Base-by-base conservation (phyloP, 2,797 vertebrate genomes). In the Crotalus adamanteus region DNA sequence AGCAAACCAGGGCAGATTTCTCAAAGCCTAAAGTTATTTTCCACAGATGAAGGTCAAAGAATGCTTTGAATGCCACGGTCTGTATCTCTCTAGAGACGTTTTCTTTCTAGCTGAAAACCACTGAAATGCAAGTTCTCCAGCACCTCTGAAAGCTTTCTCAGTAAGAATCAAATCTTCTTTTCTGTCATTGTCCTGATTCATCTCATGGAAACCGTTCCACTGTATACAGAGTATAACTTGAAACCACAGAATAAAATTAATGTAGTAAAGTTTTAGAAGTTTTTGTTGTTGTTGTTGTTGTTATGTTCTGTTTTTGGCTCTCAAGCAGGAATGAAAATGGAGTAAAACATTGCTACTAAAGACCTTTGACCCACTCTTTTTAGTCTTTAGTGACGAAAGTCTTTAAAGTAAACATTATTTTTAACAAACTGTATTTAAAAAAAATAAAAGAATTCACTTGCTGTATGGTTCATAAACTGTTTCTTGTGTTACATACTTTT, bases 401-500 rank as follows among this genome's bases (percentile, higher is more conserved):
- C 85, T 96, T 96, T 94, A 89, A 92, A 96, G 93, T 91, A 87
- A 90, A 96, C 94, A 78, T 22, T 59, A 91, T 90, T 95, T 94
- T 96, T 96, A 96, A 93, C 89, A 94, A 94, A 94, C 94, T 96
- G 88, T 94, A 95, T 92, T 69, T 1, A 7, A 96, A 96, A 96
- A 95, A 53, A 53, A 53, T 53, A 53, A 53, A 53, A 90, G 91
- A 95, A 83, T 95, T 95, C 94, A 92, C 92, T 91, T 95, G 90
- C 16, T 73, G 31, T 37, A 73, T 92, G 56, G 28, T 96, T 96
- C 94, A 93, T 2, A 94, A 96, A 95, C 93, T 86, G 88, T 60
- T 61, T 96, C 93, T 93, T 90, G 47, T 94, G 95, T 95, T 95
- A 92, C 16, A 94, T 93, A 93, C 95, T 93, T 96, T 97, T 97